These are phyloP conservation scores for Willowsia nigromaculata DNA, from an alignment of 2,888 invertebrate genomes.

Conservation along the genomic window DNA sequence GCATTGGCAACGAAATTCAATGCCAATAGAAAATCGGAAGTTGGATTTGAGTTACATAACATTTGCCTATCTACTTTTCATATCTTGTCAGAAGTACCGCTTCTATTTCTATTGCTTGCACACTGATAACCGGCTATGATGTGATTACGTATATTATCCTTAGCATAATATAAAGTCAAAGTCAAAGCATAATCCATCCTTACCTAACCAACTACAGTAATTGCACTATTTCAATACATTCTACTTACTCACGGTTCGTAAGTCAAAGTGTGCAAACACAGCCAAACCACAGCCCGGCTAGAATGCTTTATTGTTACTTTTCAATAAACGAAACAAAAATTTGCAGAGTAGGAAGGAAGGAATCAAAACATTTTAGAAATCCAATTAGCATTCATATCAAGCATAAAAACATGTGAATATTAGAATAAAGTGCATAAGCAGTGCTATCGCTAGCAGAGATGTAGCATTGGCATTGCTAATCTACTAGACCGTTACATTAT, in stretches of 20 bases:
- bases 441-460: background rate
- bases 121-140: too few species aligned
- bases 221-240: background rate
- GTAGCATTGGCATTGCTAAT: constrained; percentile 8
- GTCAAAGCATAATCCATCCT: background rate
- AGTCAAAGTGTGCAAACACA: background rate
- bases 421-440: background rate
- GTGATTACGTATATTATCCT: background rate
- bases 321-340: constrained; percentile 1
- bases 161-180: background rate
- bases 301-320: background rate
- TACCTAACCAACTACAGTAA: background rate
- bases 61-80: background rate
- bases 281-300: background rate
- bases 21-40: constrained; percentile 48
- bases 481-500: background rate
- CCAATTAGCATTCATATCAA: constrained; percentile 59
- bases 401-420: background rate
- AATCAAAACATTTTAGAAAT: constrained; percentile 60
- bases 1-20: constrained; percentile 16
- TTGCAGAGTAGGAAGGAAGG: background rate
- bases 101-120: background rate
- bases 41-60: constrained; percentile 37
- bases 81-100: background rate
- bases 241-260: background rate